Percentiles rank a stretch among this genome's conserved stretches.
phyloP scores from a whole-genome alignment of 2,797 vertebrate species.

The Onychomys leucogaster region DNA sequence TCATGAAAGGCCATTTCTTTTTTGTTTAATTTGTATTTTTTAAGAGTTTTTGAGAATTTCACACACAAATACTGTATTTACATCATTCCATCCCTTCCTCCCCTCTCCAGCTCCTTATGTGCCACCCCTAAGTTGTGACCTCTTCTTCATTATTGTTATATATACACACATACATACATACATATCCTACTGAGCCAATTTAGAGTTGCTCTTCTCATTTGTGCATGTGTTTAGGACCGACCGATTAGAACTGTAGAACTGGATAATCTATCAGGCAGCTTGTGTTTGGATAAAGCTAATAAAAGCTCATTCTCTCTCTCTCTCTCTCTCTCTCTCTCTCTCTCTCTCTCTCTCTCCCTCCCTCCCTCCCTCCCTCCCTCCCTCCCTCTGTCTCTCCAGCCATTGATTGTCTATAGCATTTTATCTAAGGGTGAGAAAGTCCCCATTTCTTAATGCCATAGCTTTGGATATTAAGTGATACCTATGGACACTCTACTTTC shows the following conservation, averaged over 20 bases:
- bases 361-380: fast-evolving
- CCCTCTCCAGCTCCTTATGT: neutral
- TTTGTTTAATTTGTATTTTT: neutral
- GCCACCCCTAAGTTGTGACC: neutral
- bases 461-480: neutral
- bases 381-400: neutral
- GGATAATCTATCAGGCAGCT: neutral
- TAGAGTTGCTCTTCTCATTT: neutral
- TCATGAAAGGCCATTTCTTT: neutral
- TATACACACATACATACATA: neutral
- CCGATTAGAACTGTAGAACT: neutral
- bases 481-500: neutral
- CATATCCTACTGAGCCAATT: neutral
- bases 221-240: neutral
- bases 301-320: too few species aligned
- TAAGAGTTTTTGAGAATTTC: neutral
- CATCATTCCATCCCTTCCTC: neutral
- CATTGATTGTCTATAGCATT: neutral
- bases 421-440: neutral
- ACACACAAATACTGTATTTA: neutral
- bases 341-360: neutral
- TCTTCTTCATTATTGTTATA: neutral
- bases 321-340: neutral
- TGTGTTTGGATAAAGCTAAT: neutral
- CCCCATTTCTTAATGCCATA: neutral